These are phyloP conservation scores for Gallinago media DNA, from an alignment of 2,113 vertebrate genomes.

Conservation along the genomic window DNA sequence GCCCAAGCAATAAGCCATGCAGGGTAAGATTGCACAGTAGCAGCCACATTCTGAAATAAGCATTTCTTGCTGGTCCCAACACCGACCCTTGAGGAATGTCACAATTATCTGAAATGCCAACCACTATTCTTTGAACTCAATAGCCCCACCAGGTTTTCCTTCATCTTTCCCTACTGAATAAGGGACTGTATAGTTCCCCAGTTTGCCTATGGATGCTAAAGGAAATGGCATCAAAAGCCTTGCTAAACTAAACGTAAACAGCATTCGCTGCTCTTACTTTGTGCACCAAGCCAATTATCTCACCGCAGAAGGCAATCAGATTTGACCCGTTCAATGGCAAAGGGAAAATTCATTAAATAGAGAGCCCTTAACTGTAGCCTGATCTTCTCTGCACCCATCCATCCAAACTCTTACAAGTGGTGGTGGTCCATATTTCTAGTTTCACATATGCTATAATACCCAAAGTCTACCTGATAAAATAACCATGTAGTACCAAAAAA, in stretches of 20 bases:
- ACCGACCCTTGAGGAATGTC: not conserved
- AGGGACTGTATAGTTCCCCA: not conserved
- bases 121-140: not conserved
- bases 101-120: not conserved
- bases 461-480: not conserved
- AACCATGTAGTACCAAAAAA: not conserved
- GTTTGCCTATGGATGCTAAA: not conserved
- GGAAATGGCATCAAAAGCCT: not conserved
- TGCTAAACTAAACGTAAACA: not conserved
- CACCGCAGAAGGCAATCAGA: not conserved
- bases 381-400: not conserved
- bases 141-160: not conserved
- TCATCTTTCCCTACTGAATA: not conserved
- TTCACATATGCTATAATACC: not conserved
- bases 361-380: not conserved
- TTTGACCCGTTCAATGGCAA: not conserved
- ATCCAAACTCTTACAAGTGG: not conserved
- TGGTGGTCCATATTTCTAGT: not conserved
- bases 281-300: not conserved
- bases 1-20: fast-evolving
- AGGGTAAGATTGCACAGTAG: not conserved
- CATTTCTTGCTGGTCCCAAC: not conserved
- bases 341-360: not conserved
- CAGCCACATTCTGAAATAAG: not conserved
- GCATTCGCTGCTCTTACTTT: not conserved